Base-by-base conservation (phyloP, 2,888 invertebrate genomes). In the Xylota sylvarum region DNA sequence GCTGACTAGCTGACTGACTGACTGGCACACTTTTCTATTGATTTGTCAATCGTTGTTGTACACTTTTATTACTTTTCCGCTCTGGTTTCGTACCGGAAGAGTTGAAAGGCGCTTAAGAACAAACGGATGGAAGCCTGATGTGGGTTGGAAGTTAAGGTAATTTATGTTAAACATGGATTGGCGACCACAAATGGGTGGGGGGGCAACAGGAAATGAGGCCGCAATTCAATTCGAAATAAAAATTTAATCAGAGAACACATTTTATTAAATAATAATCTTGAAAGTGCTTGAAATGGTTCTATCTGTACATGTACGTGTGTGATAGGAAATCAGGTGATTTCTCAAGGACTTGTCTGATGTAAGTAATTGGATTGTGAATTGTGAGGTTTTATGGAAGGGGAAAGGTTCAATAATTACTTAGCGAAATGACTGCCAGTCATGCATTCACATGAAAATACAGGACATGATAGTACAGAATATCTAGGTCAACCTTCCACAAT, bases 1-100 rank as follows among this genome's bases (percentile, higher is more conserved):
- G 12, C 17, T n/a, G n/a, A n/a, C n/a, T n/a, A n/a, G 6, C 37
- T 50, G 23, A 7, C 17, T 46, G 46, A 3, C 37, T 50, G 23
- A 7, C 17, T 40, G 67, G 19, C 50, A 69, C 14, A 67, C 17
- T 30, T 67, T 37, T 30, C 23, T 69, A 67, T 77, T 67, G 65
- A 60, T 69, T 77, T 77, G 50, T 77, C 67, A 40, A 77, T 50
- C n/a, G 17, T 32, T 37, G 17, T 32, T 37, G 32, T 19, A 17
- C 9, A 12, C 50, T 35, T 48, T 77, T 48, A 32, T 67, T 48
- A 37, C 43, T 65, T 12, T 56, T 73, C 9, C 46, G 32, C 17
- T 19, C 32, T 19, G 17, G 14, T 12, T 46, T 50, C 30, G 12
- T 64, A 12, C 46, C 60, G 60, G 72, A 60, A 72, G 48, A 48